Percentiles rank a stretch among this genome's conserved stretches.
Evolutionary conservation across 2,113 vertebrate species (phyloP).

Genomic region (Tringa solitaria): DNA sequence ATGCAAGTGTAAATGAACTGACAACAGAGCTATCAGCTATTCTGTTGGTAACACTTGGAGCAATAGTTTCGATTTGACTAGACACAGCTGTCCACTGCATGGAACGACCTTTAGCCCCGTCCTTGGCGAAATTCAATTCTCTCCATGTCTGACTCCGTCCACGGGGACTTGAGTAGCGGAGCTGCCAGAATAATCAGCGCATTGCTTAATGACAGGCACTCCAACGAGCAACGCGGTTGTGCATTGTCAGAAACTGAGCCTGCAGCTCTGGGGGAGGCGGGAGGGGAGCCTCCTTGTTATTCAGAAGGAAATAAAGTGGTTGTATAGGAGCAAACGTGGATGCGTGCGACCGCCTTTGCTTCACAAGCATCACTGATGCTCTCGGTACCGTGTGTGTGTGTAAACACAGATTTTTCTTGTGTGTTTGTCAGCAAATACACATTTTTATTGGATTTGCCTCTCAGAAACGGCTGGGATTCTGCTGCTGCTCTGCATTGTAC

Average conservation of each 20-base stretch:
- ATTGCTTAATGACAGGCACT: conserved; percentile 71
- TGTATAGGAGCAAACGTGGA: not conserved
- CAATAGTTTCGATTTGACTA: conserved; percentile 67
- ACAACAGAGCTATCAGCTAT: conserved; percentile 69
- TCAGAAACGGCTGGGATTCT: not conserved
- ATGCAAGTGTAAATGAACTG: conserved; percentile 61
- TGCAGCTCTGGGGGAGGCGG: not conserved
- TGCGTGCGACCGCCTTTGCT: not conserved
- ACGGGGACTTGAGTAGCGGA: conserved; percentile 48
- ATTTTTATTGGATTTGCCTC: not conserved
- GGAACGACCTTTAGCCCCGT: conserved; percentile 70
- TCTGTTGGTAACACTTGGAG: conserved; percentile 63
- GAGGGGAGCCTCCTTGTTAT: not conserved
- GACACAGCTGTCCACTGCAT: conserved; percentile 74
- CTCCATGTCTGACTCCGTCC: conserved; percentile 72
- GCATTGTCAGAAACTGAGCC: conserved; percentile 48
- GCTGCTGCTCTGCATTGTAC: not conserved
- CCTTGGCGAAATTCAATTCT: conserved; percentile 75
- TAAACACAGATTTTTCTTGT: not conserved
- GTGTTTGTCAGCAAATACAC: not conserved
- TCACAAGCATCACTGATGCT: rapidly evolving
- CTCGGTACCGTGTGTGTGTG: rapidly evolving
- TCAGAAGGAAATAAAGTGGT: not conserved
- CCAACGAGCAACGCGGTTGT: conserved; percentile 25
- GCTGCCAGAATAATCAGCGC: conserved; percentile 73